phyloP scores from a whole-genome alignment of 2,888 invertebrate species.

The Tillus elongatus region DNA sequence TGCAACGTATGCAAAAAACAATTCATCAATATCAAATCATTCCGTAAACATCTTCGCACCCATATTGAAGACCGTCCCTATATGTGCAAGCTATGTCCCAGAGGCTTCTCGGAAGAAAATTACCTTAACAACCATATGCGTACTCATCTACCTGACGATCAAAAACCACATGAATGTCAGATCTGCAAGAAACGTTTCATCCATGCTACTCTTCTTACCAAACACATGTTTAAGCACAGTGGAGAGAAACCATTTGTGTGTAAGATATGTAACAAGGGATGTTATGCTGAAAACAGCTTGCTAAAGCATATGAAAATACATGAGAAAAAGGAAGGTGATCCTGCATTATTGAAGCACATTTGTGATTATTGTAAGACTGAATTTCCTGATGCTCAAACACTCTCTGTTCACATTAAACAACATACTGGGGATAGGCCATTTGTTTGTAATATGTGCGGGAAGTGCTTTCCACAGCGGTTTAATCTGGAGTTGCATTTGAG shows the following conservation, averaged over 20 bases:
- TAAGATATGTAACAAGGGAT: conserved; percentile 40
- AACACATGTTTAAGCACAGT: conserved; percentile 42
- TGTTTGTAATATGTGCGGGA: conserved; percentile 41
- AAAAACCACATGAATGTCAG: conserved; percentile 43
- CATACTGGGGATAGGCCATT: conserved; percentile 42
- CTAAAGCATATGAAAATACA: conserved; percentile 44
- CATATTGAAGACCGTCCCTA: conserved; percentile 42
- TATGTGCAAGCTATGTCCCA: conserved; percentile 39
- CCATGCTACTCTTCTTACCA: conserved; percentile 40
- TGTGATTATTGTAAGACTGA: conserved; percentile 43
- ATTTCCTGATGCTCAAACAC: conserved; percentile 36
- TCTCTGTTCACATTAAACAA: conserved; percentile 41
- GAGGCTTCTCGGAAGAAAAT: conserved; percentile 42
- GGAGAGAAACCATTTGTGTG: conserved; percentile 45
- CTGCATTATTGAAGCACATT: conserved; percentile 39
- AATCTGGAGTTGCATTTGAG: conserved; percentile 41
- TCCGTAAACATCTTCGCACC: conserved; percentile 41
- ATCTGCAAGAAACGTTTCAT: conserved; percentile 43
- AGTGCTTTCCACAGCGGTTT: conserved; percentile 41
- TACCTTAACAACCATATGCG: conserved; percentile 43
- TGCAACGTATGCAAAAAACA: conserved; percentile 43
- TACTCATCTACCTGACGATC: conserved; percentile 39
- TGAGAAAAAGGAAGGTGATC: conserved; percentile 42
- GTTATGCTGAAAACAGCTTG: conserved; percentile 41
- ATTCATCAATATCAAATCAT: conserved; percentile 41